Conservation (phyloP, 2,797 vertebrate species). For the Delichon dasypus region DNA sequence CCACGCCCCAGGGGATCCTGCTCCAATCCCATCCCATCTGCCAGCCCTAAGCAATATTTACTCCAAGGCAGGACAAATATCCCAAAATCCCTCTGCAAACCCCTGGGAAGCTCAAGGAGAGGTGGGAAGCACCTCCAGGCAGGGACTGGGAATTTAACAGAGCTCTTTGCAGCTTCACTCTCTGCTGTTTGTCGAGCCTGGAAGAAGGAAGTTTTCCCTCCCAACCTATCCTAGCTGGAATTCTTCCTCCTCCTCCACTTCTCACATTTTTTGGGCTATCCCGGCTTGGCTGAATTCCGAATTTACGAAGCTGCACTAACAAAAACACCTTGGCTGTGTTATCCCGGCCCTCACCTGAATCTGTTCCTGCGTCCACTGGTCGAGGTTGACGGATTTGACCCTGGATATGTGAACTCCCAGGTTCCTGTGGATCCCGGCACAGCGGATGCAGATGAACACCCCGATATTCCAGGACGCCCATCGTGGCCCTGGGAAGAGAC, state of each 20-base stretch:
- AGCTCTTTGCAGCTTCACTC: not conserved
- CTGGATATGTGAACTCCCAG: slow-evolving; percentile 97
- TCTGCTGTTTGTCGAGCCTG: not conserved
- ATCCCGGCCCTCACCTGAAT: slow-evolving; percentile 82
- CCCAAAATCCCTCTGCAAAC: not conserved
- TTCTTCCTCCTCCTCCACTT: not conserved
- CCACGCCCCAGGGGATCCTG: not conserved
- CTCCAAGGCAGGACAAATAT: not conserved
- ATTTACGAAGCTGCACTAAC: not conserved
- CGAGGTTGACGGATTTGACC: slow-evolving; percentile 97
- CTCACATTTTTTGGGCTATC: not conserved
- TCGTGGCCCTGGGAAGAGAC: slow-evolving; percentile 84
- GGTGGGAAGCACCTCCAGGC: not conserved
- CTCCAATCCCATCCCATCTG: not conserved
- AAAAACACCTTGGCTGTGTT: rapidly evolving
- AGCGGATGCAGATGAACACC: slow-evolving; percentile 96
- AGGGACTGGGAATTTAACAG: not conserved
- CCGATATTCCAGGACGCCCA: slow-evolving; percentile 99
- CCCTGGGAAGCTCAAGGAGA: not conserved
- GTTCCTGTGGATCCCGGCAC: slow-evolving; percentile 97
- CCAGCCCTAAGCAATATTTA: not conserved
- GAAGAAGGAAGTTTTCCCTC: not conserved
- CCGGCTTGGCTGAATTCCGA: not conserved
- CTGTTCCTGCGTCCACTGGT: slow-evolving; percentile 98
- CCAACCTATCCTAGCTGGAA: not conserved